These are phyloP conservation scores for Suillia variegata DNA, from an alignment of 2,888 invertebrate genomes.

Conservation along the genomic window DNA sequence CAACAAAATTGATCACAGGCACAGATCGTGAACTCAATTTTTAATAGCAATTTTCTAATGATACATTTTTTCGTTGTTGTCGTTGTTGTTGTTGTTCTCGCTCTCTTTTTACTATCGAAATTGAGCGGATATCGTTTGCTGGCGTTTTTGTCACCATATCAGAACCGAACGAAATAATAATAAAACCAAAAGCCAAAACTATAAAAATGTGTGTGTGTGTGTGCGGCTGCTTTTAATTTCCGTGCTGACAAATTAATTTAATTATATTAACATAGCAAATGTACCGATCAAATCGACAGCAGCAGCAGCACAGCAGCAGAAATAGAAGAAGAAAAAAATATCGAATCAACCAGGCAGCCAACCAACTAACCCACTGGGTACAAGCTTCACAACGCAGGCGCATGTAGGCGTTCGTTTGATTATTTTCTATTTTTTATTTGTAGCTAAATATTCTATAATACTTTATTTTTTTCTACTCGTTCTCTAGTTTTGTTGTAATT, in stretches of 20 bases:
- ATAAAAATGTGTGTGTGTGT: too few species aligned
- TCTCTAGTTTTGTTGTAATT: too few species aligned
- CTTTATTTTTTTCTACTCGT: neutral
- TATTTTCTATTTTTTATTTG: conserved; percentile 1
- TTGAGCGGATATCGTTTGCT: conserved; percentile 21
- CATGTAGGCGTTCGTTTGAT: conserved; percentile 3
- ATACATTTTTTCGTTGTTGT: too few species aligned
- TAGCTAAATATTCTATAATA: too few species aligned
- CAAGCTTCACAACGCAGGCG: neutral
- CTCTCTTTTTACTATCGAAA: too few species aligned
- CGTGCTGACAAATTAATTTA: conserved; percentile 52
- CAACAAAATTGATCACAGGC: neutral
- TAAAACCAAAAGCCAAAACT: too few species aligned
- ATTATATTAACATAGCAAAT: conserved; percentile 52
- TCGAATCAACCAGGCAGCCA: neutral
- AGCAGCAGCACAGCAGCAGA: too few species aligned
- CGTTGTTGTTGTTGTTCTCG: too few species aligned
- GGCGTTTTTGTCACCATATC: conserved; percentile 2
- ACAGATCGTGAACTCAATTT: conserved; percentile 49
- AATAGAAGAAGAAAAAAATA: conserved; percentile 9
- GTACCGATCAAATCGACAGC: neutral
- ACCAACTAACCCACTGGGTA: neutral
- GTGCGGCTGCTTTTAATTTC: conserved; percentile 34
- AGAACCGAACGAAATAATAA: too few species aligned
- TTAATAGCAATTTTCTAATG: conserved; percentile 50